Base-by-base conservation (phyloP, 1,140 invertebrate genomes). In the Eriocheir sinensis region DNA sequence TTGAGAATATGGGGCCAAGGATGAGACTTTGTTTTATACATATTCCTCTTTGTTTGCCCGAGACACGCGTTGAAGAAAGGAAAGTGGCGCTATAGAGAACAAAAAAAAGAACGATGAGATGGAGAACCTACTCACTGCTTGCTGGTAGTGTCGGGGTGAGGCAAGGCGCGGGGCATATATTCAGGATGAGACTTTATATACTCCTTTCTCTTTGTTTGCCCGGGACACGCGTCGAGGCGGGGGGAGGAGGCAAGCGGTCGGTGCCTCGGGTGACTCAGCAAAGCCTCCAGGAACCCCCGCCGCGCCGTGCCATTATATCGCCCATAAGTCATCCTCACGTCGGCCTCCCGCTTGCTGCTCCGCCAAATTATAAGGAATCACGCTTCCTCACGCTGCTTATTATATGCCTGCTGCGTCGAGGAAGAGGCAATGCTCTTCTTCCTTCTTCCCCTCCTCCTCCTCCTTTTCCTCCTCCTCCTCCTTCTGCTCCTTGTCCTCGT, bases 311-410 rank as follows among this genome's bases (percentile, higher is more conserved):
- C 60, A 72, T 72, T 72, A 72, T n/a, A 72, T 72, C n/a, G 3
- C 60, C 60, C 60, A 72, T 72, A 72, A 72, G 60, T 72, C 60
- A 72, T n/a, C 60, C n/a, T 72, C 60, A 72, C 60, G 60, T 72
- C 60, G 60, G 60, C 60, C 60, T 72, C 60, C 60, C 60, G 60
- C 60, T 72, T 72, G 60, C 21, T 6, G 60, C 60, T n/a, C 21
- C 6, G 0, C 60, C 60, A 72, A 72, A 72, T 72, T 72, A 72
- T n/a, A 72, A 6, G 60, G 60, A 72, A 72, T 72, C 60, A 72
- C 27, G 8, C 60, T n/a, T 2, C 60, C 60, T 72, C 60, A 72
- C 21, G 60, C 27, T 1, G 27, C 60, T 72, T 72, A 72, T 72
- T 72, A 72, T 72, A 72, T 21, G 4, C 2, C 12, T n/a, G n/a